phyloP scores from a whole-genome alignment of 1,140 invertebrate genomes.

The Oncopodura yosiiana region DNA sequence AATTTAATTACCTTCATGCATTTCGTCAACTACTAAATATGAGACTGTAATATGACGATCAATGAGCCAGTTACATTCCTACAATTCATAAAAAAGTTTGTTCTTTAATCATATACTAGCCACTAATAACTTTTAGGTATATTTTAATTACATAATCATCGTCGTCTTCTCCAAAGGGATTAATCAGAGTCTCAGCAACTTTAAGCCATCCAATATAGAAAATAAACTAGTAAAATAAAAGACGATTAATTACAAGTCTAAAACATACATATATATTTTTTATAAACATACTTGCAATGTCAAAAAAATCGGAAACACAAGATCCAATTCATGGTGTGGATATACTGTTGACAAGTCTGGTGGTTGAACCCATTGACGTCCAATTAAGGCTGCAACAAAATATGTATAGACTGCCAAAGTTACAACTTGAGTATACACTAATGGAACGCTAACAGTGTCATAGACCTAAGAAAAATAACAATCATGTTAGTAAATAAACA shows the following conservation, averaged over 20 bases:
- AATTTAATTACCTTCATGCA: no score
- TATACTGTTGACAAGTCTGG: slow-evolving; percentile 42
- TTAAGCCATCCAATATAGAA: slow-evolving; percentile 96
- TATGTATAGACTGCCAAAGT: slow-evolving; percentile 83
- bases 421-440: slow-evolving; percentile 96
- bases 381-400: slow-evolving; percentile 76
- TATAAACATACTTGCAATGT: slow-evolving; percentile 60
- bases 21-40: slow-evolving; percentile 83
- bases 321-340: slow-evolving; percentile 57
- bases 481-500: no score
- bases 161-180: slow-evolving; percentile 89
- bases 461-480: no score
- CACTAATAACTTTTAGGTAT: no score
- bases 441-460: slow-evolving; percentile 92
- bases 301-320: slow-evolving; percentile 88
- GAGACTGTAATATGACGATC: slow-evolving; percentile 80
- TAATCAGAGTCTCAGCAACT: slow-evolving; percentile 82
- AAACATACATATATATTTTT: background rate
- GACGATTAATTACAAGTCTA: slow-evolving; percentile 19
- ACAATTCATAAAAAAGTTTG: no score
- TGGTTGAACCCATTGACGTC: slow-evolving; percentile 65
- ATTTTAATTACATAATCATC: slow-evolving; percentile 82
- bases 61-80: slow-evolving; percentile 82
- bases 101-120: no score
- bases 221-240: slow-evolving; percentile 68